phyloP scores from a whole-genome alignment of 92 coral and sea anemone genomes.

The Heliopora coerulea region DNA sequence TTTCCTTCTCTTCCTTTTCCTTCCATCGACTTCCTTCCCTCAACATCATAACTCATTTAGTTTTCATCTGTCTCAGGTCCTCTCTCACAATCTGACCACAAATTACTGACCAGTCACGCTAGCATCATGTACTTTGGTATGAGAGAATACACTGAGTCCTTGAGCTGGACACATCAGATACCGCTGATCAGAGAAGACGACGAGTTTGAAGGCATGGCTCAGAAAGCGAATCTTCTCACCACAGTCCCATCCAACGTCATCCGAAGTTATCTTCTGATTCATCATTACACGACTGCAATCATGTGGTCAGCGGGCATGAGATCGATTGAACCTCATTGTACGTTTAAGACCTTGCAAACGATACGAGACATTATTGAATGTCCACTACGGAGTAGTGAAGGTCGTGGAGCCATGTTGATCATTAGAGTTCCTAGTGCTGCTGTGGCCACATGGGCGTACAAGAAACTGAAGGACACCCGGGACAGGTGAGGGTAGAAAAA shows the following conservation, averaged over 20 bases:
- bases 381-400: conserved; percentile 85
- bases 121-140: conserved; percentile 78
- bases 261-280: conserved; percentile 85
- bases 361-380: conserved; percentile 93
- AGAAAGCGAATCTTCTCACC: conserved; percentile 73
- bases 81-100: conserved; percentile 25
- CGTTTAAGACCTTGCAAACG: conserved; percentile 92
- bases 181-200: conserved; percentile 95
- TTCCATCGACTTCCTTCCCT: background rate
- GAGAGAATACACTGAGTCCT: conserved; percentile 92
- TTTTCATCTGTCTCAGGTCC: background rate
- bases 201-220: conserved; percentile 92
- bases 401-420: conserved; percentile 91
- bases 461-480: conserved; percentile 81
- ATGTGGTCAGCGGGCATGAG: conserved; percentile 99
- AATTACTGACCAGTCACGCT: background rate
- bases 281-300: conserved; percentile 96
- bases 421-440: conserved; percentile 86
- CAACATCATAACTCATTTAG: background rate
- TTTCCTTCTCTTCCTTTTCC: background rate
- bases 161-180: conserved; percentile 98
- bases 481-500: conserved; percentile 70
- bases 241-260: conserved; percentile 43
- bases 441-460: conserved; percentile 80
- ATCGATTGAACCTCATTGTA: conserved; percentile 98